phyloP scores from a whole-genome alignment of 2,797 vertebrate genomes.

The Limosa lapponica region DNA sequence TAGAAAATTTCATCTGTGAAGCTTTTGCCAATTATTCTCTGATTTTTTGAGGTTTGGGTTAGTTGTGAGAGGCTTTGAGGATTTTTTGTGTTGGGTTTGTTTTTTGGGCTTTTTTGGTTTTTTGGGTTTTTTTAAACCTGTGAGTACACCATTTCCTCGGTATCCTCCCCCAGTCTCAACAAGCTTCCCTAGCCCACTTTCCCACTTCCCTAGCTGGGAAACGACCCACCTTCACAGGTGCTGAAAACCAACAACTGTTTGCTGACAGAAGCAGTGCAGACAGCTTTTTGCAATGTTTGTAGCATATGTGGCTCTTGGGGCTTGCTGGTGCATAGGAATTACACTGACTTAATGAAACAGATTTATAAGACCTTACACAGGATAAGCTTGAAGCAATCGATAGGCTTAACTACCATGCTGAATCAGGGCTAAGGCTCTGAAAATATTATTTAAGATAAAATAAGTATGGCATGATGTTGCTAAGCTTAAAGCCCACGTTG shows the following conservation, averaged over 20 bases:
- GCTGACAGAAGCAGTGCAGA: background rate
- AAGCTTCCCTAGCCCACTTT: background rate
- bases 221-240: background rate
- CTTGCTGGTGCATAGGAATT: background rate
- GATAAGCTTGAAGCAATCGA: background rate
- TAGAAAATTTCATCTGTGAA: background rate
- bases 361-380: background rate
- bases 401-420: background rate
- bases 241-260: background rate
- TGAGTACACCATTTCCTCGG: background rate
- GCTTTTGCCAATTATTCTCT: background rate
- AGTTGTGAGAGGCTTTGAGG: accelerated
- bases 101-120: too few relatives aligned
- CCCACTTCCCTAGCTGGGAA: background rate
- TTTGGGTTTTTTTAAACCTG: background rate
- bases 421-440: background rate
- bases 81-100: background rate
- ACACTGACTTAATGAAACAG: background rate
- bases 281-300: background rate
- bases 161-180: background rate
- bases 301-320: background rate
- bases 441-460: background rate
- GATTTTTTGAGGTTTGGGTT: background rate
- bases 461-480: background rate
- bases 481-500: background rate